phyloP scores from a whole-genome alignment of 2,113 vertebrate genomes.

The Periophthalmus modestus region DNA sequence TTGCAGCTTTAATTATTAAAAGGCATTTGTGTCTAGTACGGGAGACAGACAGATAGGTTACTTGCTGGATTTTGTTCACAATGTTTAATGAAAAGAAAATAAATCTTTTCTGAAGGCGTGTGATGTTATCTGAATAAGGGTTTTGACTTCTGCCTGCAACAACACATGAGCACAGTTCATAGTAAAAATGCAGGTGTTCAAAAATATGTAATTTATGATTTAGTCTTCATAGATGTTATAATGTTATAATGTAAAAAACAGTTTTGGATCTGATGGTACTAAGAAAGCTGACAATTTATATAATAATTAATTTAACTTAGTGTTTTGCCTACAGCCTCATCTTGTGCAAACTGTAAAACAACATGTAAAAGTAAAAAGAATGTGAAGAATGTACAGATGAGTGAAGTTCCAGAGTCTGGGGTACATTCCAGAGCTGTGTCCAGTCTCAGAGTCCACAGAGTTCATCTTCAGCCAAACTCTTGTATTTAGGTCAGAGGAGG shows the following conservation, averaged over 20 bases:
- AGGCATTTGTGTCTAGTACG: not conserved
- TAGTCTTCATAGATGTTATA: not conserved
- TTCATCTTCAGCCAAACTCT: slow-evolving; percentile 62
- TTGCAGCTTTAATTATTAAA: slow-evolving; percentile 36
- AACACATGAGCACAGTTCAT: not conserved
- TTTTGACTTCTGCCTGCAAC: not conserved
- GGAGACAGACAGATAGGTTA: slow-evolving; percentile 11
- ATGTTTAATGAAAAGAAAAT: not conserved
- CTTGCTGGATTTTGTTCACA: not conserved
- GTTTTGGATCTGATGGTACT: not conserved
- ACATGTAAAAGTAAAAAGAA: slow-evolving; percentile 16
- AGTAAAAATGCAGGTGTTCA: not conserved
- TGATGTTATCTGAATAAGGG: not conserved
- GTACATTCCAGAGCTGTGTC: slow-evolving; percentile 62
- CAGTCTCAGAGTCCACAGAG: slow-evolving; percentile 46
- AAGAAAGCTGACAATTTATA: not conserved
- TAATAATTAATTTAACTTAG: too few relatives aligned
- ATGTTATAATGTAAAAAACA: not conserved
- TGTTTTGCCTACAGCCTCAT: not conserved
- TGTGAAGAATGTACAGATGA: slow-evolving; percentile 3
- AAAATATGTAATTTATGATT: not conserved
- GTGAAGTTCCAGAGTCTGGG: slow-evolving; percentile 20
- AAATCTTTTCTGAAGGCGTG: not conserved
- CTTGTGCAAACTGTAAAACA: not conserved
- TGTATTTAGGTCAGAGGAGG: slow-evolving; percentile 67